Percentiles rank a stretch among this genome's conserved stretches.
phyloP scores from a whole-genome alignment of 2,888 invertebrate species.

The Cynaeus angustus region DNA sequence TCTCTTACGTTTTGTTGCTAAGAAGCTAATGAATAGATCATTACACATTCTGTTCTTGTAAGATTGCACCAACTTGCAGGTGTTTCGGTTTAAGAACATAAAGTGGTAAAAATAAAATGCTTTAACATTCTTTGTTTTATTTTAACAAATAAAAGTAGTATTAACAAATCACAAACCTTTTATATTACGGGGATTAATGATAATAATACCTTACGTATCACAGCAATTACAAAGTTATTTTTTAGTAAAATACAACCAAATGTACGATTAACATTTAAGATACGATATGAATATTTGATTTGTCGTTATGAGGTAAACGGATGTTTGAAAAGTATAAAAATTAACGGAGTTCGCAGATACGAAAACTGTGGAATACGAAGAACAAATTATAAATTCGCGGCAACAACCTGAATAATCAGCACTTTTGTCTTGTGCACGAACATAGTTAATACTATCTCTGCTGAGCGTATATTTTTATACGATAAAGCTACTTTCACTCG shows the following conservation, averaged over 20 bases:
- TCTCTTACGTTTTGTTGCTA: constrained; percentile 7
- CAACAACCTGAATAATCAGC: background rate
- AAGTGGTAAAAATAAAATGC: background rate
- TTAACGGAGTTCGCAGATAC: constrained; percentile 1
- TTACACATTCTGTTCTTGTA: constrained; percentile 19
- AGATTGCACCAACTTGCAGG: constrained; percentile 5
- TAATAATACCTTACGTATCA: constrained; percentile 63
- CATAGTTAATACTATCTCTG: too few relatives aligned
- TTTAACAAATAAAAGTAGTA: constrained; percentile 61
- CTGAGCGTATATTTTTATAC: too few relatives aligned
- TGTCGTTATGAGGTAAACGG: constrained; percentile 63
- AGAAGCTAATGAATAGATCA: constrained; percentile 22
- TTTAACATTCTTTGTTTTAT: constrained; percentile 45
- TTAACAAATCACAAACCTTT: constrained; percentile 66
- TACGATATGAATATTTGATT: constrained; percentile 66
- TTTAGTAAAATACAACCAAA: constrained; percentile 55
- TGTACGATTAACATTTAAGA: constrained; percentile 55
- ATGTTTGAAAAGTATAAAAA: constrained; percentile 39
- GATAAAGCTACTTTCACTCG: too few relatives aligned
- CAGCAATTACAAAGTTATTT: constrained; percentile 65
- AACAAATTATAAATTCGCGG: background rate
- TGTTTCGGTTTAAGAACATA: background rate
- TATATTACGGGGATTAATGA: constrained; percentile 61
- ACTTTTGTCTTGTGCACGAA: too few relatives aligned
- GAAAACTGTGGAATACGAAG: constrained; percentile 19